phyloP scores from a whole-genome alignment of 2,113 vertebrate genomes.

The Ochotona princeps region DNA sequence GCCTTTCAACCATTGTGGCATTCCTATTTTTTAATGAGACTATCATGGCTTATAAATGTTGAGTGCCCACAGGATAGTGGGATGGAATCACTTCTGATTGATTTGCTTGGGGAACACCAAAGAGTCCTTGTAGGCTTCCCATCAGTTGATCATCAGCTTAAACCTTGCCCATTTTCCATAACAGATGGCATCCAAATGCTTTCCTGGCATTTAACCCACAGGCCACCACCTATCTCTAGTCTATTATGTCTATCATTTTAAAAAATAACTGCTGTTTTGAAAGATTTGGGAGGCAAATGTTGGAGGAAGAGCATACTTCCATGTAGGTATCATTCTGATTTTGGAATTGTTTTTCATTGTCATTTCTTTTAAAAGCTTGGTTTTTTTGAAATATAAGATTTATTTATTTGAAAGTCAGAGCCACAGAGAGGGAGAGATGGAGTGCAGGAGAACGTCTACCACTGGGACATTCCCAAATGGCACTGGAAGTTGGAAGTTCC shows the following conservation, averaged over 20 bases:
- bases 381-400: no score
- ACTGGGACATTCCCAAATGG: no score
- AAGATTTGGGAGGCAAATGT: background rate
- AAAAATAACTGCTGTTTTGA: slow-evolving; percentile 9
- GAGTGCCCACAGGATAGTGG: background rate
- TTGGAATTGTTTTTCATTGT: background rate
- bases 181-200: background rate
- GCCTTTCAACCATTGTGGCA: no score
- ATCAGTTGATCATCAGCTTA: background rate
- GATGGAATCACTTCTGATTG: background rate
- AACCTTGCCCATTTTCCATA: background rate
- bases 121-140: background rate
- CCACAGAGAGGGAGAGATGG: no score
- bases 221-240: background rate
- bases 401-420: no score
- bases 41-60: background rate
- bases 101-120: background rate
- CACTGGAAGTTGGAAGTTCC: no score
- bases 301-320: background rate
- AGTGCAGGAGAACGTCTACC: no score
- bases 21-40: background rate
- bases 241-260: background rate
- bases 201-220: background rate
- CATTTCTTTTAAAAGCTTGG: no score
- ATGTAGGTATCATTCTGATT: background rate